Evolutionary conservation across 2,113 vertebrate species (phyloP), one percentile per base, ranked within the genome.

Genomic region (Clinocottus analis): DNA sequence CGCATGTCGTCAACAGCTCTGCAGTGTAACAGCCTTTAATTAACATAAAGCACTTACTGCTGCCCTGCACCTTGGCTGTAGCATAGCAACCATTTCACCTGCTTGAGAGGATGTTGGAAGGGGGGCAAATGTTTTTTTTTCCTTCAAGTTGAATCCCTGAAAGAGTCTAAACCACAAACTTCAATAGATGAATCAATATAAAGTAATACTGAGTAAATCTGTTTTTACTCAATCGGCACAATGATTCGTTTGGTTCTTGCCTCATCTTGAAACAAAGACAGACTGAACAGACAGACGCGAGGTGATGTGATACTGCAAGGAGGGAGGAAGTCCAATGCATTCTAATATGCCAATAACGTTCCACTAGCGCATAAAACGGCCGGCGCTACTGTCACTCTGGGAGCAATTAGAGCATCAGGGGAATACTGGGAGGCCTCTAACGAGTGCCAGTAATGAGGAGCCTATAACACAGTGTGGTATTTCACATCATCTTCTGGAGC

Each of bases 11-110:
- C 61, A 75, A 63, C 59, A 58, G 75, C 83, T 67, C 74, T 67
- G 72, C 72, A 69, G 58, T 58, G 51, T 19, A 60, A 65, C 51
- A 65, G 64, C 58, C 80, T 75, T 78, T 84, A 69, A 91, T 93
- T 90, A 90, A 75, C 90, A 88, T 80, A 85, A 88, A 87, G 76
- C 74, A 83, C 85, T 87, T 80, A 65, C 68, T 74, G 65, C 80
- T 83, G 70, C 64, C 72, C 72, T 53, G 78, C 83, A 85, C 75
- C 83, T 82, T 65, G 29, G 35, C 76, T 4, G 91, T 93, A 92
- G 90, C 94, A 85, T 93, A 90, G 94, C 90, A 92, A 93, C 91
- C 55, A 39, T 69, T 85, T 85, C 76, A 94, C 92, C 87, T 91
- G 85, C 86, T 83, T 77, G 67, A 87, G 68, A 56, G 19, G 31